Conservation (phyloP, 2,888 invertebrate genomes). For the Tipula confusa region DNA sequence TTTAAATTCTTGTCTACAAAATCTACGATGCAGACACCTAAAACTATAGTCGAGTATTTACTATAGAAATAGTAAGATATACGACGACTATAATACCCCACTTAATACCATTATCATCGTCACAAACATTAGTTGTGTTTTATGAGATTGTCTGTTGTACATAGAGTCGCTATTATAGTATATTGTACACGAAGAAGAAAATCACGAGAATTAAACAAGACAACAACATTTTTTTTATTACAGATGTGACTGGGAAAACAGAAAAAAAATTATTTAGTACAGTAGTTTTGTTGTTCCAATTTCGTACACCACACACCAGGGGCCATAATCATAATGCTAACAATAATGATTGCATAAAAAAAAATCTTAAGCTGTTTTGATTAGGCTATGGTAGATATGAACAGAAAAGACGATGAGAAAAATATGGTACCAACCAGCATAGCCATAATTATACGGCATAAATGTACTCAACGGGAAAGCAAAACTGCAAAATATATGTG, state of each 20-base stretch:
- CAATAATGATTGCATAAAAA: neutral
- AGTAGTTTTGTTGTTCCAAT: neutral
- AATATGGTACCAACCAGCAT: neutral
- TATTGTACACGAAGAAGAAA: too few species aligned
- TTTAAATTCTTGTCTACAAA: too few species aligned
- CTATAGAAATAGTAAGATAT: too few species aligned
- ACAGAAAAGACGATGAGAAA: neutral
- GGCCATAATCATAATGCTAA: neutral
- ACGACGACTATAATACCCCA: too few species aligned
- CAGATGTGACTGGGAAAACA: conserved; percentile 4
- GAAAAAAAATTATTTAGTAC: neutral
- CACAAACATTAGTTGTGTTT: neutral
- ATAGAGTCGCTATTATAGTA: neutral
- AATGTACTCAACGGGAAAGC: neutral
- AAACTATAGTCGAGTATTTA: too few species aligned
- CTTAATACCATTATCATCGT: neutral
- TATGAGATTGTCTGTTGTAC: neutral
- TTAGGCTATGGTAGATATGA: neutral
- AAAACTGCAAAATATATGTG: neutral
- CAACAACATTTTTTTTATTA: neutral
- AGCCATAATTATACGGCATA: neutral
- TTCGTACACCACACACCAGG: neutral
- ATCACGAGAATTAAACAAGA: neutral
- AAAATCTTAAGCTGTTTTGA: neutral
- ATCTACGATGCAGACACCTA: too few species aligned